These are phyloP conservation scores for Drosophila tanythrix DNA, from an alignment of 2,888 invertebrate species.

Conservation along the genomic window DNA sequence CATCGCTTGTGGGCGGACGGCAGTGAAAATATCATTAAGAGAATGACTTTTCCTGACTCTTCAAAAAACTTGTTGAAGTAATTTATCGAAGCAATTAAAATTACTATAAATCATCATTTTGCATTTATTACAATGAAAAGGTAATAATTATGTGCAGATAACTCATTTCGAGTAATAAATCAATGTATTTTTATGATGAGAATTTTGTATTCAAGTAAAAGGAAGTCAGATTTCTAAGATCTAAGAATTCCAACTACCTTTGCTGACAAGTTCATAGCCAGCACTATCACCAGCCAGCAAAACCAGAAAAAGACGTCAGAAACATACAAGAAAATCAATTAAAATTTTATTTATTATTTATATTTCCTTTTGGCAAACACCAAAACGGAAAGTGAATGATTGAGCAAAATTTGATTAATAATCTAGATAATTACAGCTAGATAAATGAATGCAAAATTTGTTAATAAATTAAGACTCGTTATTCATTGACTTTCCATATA, in stretches of 20 bases:
- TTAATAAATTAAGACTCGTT: conserved; percentile 18
- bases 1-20: accelerated
- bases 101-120: background rate
- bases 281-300: background rate
- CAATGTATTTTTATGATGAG: background rate
- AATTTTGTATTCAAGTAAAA: background rate
- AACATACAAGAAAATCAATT: background rate
- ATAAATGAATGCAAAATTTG: conserved; percentile 12
- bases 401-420: conserved; percentile 15
- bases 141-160: background rate
- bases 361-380: background rate
- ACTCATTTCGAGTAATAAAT: background rate
- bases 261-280: background rate
- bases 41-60: background rate
- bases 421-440: conserved; percentile 1
- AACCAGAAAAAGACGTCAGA: background rate
- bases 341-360: background rate
- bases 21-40: background rate
- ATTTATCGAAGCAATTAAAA: background rate
- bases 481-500: conserved; percentile 35
- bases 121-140: background rate
- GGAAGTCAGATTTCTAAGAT: background rate
- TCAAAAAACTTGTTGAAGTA: background rate
- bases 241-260: accelerated
- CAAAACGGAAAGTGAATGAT: background rate